phyloP scores from a whole-genome alignment of 2,888 invertebrate species.

The Marasmarcha lunaedactyla region DNA sequence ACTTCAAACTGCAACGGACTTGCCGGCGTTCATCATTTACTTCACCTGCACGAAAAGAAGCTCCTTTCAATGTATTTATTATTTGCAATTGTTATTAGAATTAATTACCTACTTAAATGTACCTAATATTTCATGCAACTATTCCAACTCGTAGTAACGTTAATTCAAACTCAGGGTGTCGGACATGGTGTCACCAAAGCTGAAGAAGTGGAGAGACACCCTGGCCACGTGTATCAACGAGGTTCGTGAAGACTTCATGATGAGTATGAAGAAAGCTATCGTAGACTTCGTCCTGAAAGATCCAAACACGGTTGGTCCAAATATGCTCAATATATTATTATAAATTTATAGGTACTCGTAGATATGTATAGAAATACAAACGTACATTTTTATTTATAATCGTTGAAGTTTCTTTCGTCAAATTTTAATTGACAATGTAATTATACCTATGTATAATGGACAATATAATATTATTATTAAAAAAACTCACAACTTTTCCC shows the following conservation, averaged over 20 bases:
- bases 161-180: conserved; percentile 62
- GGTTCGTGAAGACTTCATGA: conserved; percentile 86
- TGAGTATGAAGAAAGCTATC: conserved; percentile 90
- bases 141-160: no score
- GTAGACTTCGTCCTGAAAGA: conserved; percentile 92
- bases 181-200: conserved; percentile 71
- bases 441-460: no score
- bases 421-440: no score
- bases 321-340: conserved; percentile 6
- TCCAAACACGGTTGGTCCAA: conserved; percentile 34
- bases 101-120: no score
- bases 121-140: no score
- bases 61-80: no score
- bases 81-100: no score
- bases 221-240: conserved; percentile 77
- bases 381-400: neutral
- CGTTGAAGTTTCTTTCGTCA: neutral
- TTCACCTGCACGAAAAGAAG: no score
- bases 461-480: no score
- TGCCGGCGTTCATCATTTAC: no score
- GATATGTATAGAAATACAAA: conserved; percentile 1
- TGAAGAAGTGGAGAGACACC: conserved; percentile 73
- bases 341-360: conserved; percentile 4
- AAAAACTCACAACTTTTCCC: no score
- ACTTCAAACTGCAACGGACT: no score